Conservation (phyloP, 1,140 invertebrate genomes). For the Atopsyche davidsoni region DNA sequence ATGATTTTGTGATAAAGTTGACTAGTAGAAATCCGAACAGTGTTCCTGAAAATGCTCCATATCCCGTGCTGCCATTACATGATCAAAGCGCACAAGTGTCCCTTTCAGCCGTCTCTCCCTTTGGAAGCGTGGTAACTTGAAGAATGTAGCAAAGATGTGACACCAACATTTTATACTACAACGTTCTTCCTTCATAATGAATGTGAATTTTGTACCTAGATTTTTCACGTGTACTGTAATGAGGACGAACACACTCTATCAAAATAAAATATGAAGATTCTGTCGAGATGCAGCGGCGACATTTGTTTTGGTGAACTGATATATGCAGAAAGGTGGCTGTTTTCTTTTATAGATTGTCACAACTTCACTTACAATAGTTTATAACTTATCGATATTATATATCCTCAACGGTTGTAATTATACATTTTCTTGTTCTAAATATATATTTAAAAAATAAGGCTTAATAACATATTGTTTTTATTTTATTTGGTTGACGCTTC, state of each 20-base stretch:
- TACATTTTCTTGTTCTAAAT: slow-evolving; percentile 55
- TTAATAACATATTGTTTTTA: slow-evolving; percentile 32
- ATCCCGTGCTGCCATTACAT: too few species aligned
- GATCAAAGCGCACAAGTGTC: too few species aligned
- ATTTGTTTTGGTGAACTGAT: slow-evolving; percentile 13
- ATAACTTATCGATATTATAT: slow-evolving; percentile 54
- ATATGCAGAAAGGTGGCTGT: slow-evolving; percentile 27
- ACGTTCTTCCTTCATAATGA: slow-evolving; percentile 30
- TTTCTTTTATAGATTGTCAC: slow-evolving; percentile 40
- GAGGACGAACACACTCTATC: not conserved
- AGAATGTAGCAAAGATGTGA: slow-evolving; percentile 23
- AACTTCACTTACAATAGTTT: slow-evolving; percentile 53
- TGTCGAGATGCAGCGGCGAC: slow-evolving; percentile 7
- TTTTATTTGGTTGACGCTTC: slow-evolving; percentile 28
- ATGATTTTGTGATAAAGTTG: too few species aligned
- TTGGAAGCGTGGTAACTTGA: too few species aligned
- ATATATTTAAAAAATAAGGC: slow-evolving; percentile 45
- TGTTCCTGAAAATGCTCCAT: too few species aligned
- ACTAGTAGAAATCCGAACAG: too few species aligned
- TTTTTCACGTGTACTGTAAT: slow-evolving; percentile 28
- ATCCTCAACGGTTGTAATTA: slow-evolving; percentile 54
- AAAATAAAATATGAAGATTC: slow-evolving; percentile 10
- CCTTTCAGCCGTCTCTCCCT: too few species aligned
- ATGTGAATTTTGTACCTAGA: slow-evolving; percentile 32
- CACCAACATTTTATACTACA: slow-evolving; percentile 30